Evolutionary conservation across 37 sponge, comb jelly and placozoan genomes (phyloP), one percentile per base, ranked within the genome.

Genomic region (Ianthella basta): DNA sequence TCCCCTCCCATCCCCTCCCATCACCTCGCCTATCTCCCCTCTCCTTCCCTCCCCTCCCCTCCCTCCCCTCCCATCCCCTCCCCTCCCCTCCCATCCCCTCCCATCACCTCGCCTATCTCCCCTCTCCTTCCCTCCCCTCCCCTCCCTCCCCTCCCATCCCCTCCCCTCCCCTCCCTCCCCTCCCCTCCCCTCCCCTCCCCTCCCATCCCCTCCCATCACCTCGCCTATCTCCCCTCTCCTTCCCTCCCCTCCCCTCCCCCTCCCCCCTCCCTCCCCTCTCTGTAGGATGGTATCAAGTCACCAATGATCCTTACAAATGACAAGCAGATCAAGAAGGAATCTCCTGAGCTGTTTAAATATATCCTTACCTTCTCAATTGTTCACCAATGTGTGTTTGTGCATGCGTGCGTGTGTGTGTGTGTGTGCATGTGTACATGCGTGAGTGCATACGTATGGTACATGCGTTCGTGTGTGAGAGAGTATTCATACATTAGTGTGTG

Each of bases 271-370:
- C 50, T 59, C 63, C 41, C 41, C 37, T 63, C 27, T 83, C 60
- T 64, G 0, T 74, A 98, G 98, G 98, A 98, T 25, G 89, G 92
- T n/a, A 96, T 98, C 78, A 96, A 90, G 60, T 84, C 88, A 66
- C 99, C 99, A 0, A 96, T 98, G 91, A 91, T 98, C 39, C 75
- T 82, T 16, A 92, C 93, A n/a, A 55, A 89, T 20, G 95, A 98
- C 85, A 98, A 96, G 60, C 86, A 94, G 79, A 55, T 82, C 35
- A 96, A 83, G 89, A 98, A 98, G 85, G 96, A 96, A 23, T 90
- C 93, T 0, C 38, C 86, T 2, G 95, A 94, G 2, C 33, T 94
- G 57, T 98, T 98, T 72, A 94, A 91, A 85, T 57, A 90, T 95
- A 86, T 86, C 87, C 87, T 86, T 5, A 14, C 24, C 24, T 82